A percentile compares a stretch with the other conserved stretches of the same genome.
Evolutionary conservation across 2,797 vertebrate genomes (phyloP).

Genomic region (Morelia viridis): DNA sequence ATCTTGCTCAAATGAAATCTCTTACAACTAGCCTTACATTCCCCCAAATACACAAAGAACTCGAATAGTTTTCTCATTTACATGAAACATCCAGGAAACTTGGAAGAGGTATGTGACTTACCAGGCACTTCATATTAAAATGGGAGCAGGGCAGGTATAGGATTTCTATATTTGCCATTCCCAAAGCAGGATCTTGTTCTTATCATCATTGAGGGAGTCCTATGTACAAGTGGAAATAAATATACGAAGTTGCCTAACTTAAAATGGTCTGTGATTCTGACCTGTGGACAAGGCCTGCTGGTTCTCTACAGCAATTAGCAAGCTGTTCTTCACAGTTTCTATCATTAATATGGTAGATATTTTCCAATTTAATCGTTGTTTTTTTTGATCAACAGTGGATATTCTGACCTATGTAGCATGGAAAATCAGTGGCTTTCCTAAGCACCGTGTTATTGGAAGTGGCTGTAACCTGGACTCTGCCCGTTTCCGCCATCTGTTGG

Average conservation of each 20-base stretch:
- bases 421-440: constrained; percentile 97
- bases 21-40: too few relatives aligned
- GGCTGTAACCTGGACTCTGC: constrained; percentile 97
- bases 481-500: constrained; percentile 94
- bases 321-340: neutral
- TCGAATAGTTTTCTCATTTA: too few relatives aligned
- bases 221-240: neutral
- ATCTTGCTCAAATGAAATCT: too few relatives aligned
- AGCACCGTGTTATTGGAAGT: constrained; percentile 92
- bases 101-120: too few relatives aligned
- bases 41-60: too few relatives aligned
- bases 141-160: too few relatives aligned
- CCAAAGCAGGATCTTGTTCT: neutral
- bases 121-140: too few relatives aligned
- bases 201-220: neutral
- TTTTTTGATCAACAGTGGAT: constrained; percentile 80
- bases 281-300: neutral
- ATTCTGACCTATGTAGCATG: constrained; percentile 97
- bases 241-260: neutral
- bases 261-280: neutral
- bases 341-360: neutral
- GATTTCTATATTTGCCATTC: too few relatives aligned
- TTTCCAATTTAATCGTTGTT: neutral
- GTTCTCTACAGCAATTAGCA: neutral
- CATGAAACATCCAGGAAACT: too few relatives aligned